phyloP scores from a whole-genome alignment of 1,140 invertebrate genomes.

The Drosophila ogumai region DNA sequence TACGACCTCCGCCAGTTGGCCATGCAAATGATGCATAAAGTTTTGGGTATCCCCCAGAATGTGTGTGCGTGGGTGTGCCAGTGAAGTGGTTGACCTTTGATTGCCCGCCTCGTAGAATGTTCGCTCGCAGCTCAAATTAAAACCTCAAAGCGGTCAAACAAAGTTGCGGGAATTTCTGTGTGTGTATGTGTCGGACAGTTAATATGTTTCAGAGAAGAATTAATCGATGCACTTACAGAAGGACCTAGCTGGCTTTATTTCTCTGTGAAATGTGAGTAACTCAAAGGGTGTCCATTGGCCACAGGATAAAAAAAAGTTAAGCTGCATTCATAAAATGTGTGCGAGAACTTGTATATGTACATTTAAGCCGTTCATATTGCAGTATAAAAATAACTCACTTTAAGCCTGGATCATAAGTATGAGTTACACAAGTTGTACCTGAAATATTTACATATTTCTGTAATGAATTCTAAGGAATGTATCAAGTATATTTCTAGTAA shows the following conservation, averaged over 20 bases:
- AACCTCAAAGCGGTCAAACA: constrained; percentile 43
- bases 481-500: neutral
- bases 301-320: neutral
- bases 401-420: no score
- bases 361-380: no score
- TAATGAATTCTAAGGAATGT: neutral
- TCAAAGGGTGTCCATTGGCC: neutral
- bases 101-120: constrained; percentile 29
- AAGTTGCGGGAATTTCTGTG: constrained; percentile 10
- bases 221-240: neutral
- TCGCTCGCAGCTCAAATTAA: constrained; percentile 28
- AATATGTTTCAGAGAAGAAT: constrained; percentile 19
- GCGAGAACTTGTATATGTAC: neutral
- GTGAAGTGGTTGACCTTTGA: constrained; percentile 55
- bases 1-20: constrained; percentile 53
- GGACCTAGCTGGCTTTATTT: neutral
- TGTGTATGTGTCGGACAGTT: constrained; percentile 9
- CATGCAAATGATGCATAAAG: constrained; percentile 74
- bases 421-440: no score
- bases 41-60: constrained; percentile 34
- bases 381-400: no score
- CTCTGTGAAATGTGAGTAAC: neutral
- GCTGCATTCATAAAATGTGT: neutral
- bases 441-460: neutral
- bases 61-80: constrained; percentile 5